Evolutionary conservation across 2,888 invertebrate species (phyloP).

Genomic region (Osmoderma eremita): DNA sequence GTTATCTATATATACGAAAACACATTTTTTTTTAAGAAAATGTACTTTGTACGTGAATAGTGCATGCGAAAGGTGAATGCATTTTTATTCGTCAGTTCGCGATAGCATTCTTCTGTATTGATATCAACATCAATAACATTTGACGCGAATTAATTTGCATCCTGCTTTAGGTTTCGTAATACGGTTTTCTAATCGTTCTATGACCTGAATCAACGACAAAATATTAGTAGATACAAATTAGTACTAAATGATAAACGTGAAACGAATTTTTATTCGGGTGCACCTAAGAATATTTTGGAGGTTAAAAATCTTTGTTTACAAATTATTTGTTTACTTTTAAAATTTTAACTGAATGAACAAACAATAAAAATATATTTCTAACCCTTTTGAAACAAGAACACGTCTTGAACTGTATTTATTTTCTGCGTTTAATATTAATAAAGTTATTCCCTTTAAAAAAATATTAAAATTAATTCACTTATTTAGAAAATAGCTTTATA

Average conservation of each 20-base stretch:
- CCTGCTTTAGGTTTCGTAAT: slow-evolving; percentile 4
- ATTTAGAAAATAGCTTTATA: too few species aligned
- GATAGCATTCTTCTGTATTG: neutral
- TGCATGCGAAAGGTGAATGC: neutral
- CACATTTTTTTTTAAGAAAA: slow-evolving; percentile 7
- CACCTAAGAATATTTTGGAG: too few species aligned
- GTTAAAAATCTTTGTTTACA: too few species aligned
- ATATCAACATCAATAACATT: neutral
- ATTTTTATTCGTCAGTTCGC: neutral
- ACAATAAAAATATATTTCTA: too few species aligned
- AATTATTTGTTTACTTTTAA: too few species aligned
- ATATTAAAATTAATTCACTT: too few species aligned
- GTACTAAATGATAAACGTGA: neutral
- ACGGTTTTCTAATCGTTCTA: slow-evolving; percentile 11
- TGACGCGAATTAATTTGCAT: neutral
- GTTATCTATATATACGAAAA: slow-evolving; percentile 1
- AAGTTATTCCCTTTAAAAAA: too few species aligned
- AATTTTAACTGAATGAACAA: too few species aligned
- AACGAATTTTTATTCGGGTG: too few species aligned
- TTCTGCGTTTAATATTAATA: too few species aligned
- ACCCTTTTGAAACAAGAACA: too few species aligned
- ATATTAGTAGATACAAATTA: neutral
- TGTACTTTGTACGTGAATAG: neutral
- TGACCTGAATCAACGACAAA: neutral
- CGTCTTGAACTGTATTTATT: too few species aligned